These are phyloP conservation scores for Betta splendens DNA, from an alignment of 2,797 vertebrate genomes.

Conservation along the genomic window DNA sequence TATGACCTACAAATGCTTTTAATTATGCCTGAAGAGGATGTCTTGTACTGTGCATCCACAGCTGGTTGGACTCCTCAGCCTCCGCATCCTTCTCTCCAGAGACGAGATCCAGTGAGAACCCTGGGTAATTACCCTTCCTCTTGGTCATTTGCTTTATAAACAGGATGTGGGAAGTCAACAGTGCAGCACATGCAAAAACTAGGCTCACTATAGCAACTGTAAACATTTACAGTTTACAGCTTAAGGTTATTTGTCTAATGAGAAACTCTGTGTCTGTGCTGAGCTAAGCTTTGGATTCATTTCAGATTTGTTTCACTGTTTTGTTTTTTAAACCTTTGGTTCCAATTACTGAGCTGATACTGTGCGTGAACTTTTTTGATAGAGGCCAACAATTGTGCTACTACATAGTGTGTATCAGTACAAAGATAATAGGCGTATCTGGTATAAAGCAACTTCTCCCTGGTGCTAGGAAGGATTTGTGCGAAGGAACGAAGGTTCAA, in stretches of 20 bases:
- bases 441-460: constrained; percentile 13
- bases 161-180: constrained; percentile 75
- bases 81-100: constrained; percentile 31
- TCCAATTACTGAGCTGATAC: constrained; percentile 44
- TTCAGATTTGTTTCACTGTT: constrained; percentile 40
- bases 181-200: constrained; percentile 17
- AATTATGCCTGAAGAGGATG: constrained; percentile 17
- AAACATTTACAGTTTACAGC: constrained; percentile 39
- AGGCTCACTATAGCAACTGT: constrained; percentile 24
- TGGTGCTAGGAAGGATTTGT: constrained; percentile 20
- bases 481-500: constrained; percentile 55
- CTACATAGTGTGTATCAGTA: constrained; percentile 25
- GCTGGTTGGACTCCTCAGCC: constrained; percentile 43
- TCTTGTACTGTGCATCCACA: constrained; percentile 19
- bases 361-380: constrained; percentile 38
- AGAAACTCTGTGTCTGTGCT: constrained; percentile 11
- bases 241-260: constrained; percentile 58
- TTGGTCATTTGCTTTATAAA: constrained; percentile 61
- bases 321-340: constrained; percentile 34
- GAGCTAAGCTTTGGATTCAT: constrained; percentile 25
- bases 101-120: constrained; percentile 46
- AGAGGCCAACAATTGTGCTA: constrained; percentile 6
- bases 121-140: constrained; percentile 47
- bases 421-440: constrained; percentile 22
- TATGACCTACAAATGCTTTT: constrained; percentile 13